Percentiles rank a stretch among this genome's conserved stretches.
Conservation (phyloP, 2,888 invertebrate species). For the Mimachlamys varia region DNA sequence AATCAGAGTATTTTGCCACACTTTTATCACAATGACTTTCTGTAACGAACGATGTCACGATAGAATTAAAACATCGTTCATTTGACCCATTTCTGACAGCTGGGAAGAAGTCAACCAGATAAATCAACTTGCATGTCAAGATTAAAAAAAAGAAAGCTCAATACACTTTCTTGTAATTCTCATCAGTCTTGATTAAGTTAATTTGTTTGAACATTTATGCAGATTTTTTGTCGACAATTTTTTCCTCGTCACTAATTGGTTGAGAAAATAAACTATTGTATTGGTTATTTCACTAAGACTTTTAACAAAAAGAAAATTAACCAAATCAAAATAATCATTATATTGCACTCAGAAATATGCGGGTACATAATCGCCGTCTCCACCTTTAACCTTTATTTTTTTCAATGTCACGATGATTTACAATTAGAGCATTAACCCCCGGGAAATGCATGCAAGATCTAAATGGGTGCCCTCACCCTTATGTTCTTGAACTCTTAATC, state of each 20-base stretch:
- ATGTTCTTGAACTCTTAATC: slow-evolving; percentile 22
- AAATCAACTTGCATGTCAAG: too few relatives aligned
- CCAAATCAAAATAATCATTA: slow-evolving; percentile 13
- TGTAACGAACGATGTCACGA: too few relatives aligned
- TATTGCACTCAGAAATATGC: background rate
- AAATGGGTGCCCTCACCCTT: slow-evolving; percentile 18
- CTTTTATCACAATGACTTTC: too few relatives aligned
- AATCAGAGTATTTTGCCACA: too few relatives aligned
- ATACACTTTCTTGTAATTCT: background rate
- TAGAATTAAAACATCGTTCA: too few relatives aligned
- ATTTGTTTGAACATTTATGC: background rate
- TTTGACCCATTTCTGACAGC: too few relatives aligned
- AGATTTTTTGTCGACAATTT: background rate
- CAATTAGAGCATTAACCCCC: background rate
- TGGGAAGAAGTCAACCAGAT: too few relatives aligned
- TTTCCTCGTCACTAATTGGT: background rate
- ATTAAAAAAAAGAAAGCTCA: background rate
- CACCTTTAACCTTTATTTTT: slow-evolving; percentile 21
- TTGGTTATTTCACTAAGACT: background rate
- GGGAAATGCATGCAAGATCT: background rate
- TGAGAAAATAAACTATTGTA: background rate
- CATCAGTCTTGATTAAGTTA: slow-evolving; percentile 3
- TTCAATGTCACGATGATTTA: slow-evolving; percentile 17
- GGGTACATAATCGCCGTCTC: background rate
- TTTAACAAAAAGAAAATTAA: background rate